phyloP scores from a whole-genome alignment of 2,113 vertebrate species.

The Fukomys damarensis region DNA sequence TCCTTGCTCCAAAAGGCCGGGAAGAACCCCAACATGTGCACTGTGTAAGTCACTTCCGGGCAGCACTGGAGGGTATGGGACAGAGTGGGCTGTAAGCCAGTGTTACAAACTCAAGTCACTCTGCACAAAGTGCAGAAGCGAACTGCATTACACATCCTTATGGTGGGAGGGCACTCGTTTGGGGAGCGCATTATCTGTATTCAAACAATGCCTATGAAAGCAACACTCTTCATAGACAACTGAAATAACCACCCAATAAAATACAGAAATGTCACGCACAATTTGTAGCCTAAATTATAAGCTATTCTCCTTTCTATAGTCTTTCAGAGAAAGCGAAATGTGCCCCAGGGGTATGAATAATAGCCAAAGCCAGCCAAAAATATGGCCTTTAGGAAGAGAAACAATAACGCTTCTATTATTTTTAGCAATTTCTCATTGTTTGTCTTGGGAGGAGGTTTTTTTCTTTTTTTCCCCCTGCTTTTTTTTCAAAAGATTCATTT shows the following conservation, averaged over 20 bases:
- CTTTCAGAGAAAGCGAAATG: constrained; percentile 70
- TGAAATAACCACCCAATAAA: constrained; percentile 53
- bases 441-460: constrained; percentile 62
- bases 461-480: not conserved
- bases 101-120: not conserved
- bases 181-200: not conserved
- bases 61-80: not conserved
- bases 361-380: constrained; percentile 74
- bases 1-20: not conserved
- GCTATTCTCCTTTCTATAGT: constrained; percentile 52
- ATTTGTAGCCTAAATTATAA: constrained; percentile 78
- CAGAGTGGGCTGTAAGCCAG: not conserved
- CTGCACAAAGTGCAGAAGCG: not conserved
- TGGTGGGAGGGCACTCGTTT: not conserved
- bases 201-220: constrained; percentile 38
- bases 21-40: not conserved
- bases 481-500: constrained; percentile 74
- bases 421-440: constrained; percentile 80
- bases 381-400: constrained; percentile 75
- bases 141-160: not conserved
- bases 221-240: constrained; percentile 36
- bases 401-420: constrained; percentile 75
- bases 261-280: constrained; percentile 64
- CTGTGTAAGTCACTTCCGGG: not conserved
- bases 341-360: constrained; percentile 72